phyloP scores from a whole-genome alignment of 2,113 vertebrate genomes.

The Ptyas mucosa region DNA sequence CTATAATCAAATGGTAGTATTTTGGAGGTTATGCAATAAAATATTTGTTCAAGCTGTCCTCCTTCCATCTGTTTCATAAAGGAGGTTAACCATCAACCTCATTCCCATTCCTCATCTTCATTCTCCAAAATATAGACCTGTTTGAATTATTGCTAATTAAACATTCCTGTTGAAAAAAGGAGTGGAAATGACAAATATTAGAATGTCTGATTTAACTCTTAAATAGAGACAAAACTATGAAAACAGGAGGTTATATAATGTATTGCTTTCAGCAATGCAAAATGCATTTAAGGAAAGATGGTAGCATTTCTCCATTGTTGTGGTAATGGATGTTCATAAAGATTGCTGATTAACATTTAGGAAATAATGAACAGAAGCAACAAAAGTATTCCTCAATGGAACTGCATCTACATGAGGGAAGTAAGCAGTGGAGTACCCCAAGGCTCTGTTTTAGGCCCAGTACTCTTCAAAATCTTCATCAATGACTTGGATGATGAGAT shows the following conservation, averaged over 20 bases:
- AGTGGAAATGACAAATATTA: not conserved
- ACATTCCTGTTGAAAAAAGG: not conserved
- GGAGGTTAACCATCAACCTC: not conserved
- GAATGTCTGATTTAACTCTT: not conserved
- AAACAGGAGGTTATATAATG: not conserved
- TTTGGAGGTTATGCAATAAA: constrained; percentile 1
- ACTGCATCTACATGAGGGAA: too few species aligned
- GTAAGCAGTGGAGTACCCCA: too few species aligned
- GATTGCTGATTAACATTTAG: not conserved
- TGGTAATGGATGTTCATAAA: not conserved
- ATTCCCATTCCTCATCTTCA: not conserved
- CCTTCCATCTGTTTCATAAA: constrained; percentile 1
- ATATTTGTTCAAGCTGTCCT: not conserved
- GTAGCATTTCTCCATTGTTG: not conserved
- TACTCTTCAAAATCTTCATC: too few species aligned
- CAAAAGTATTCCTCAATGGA: not conserved
- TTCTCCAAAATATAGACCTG: not conserved
- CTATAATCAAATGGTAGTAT: not conserved
- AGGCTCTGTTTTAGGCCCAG: too few species aligned
- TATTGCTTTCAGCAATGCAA: not conserved
- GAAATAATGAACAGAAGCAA: not conserved
- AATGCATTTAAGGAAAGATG: not conserved
- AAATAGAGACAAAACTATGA: not conserved
- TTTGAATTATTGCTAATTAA: constrained; percentile 9
- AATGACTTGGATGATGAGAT: too few species aligned